phyloP scores from a whole-genome alignment of 1,140 invertebrate genomes.

The Drosophila suzukii region DNA sequence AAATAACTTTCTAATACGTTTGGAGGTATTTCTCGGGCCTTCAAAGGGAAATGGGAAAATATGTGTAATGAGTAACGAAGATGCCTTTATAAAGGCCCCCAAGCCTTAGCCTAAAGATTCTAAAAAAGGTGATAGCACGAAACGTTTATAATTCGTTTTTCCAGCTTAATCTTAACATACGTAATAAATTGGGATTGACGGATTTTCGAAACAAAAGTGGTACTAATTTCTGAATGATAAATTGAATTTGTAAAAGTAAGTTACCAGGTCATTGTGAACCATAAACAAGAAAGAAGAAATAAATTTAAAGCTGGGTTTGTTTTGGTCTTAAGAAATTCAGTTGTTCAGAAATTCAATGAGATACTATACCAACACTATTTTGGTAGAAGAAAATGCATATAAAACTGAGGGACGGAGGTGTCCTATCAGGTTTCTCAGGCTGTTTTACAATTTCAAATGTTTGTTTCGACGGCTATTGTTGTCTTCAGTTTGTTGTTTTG shows the following conservation, averaged over 20 bases:
- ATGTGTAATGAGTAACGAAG: background rate
- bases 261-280: too few species aligned
- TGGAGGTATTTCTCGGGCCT: slow-evolving; percentile 22
- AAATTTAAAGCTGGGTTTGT: too few species aligned
- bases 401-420: background rate
- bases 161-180: background rate
- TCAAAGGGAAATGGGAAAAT: slow-evolving; percentile 13
- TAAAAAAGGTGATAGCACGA: background rate
- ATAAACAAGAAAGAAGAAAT: too few species aligned
- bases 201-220: too few species aligned
- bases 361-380: background rate
- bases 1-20: slow-evolving; percentile 44
- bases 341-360: too few species aligned
- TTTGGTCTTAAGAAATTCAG: too few species aligned
- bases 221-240: too few species aligned
- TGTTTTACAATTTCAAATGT: slow-evolving; percentile 1
- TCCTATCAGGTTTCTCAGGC: slow-evolving; percentile 5
- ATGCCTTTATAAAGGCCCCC: background rate
- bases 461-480: slow-evolving; percentile 18
- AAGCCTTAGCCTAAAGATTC: background rate
- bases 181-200: too few species aligned
- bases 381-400: background rate
- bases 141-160: background rate
- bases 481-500: slow-evolving; percentile 2
- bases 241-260: too few species aligned